These are phyloP conservation scores for Spongia lamella DNA, from an alignment of 37 sponge, comb jelly and placozoan genomes.

Conservation along the genomic window DNA sequence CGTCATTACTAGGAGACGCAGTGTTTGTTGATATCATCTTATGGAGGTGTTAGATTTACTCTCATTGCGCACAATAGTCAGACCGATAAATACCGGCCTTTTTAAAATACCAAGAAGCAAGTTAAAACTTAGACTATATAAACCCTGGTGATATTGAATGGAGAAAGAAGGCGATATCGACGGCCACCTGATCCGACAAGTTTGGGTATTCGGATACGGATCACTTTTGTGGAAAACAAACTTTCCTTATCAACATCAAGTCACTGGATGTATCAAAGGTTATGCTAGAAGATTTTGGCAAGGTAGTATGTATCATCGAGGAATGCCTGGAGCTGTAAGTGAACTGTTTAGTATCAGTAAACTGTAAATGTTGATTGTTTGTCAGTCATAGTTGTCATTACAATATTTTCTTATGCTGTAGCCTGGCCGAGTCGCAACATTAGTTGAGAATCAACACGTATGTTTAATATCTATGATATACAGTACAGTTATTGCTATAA, in stretches of 20 bases:
- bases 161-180: neutral
- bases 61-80: too few species aligned
- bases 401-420: slow-evolving; percentile 20
- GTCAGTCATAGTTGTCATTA: too few species aligned
- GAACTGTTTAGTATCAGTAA: neutral
- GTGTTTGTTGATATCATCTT: too few species aligned
- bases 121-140: too few species aligned
- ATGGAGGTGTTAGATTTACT: too few species aligned
- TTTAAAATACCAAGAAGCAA: too few species aligned
- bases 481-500: too few species aligned
- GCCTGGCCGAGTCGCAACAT: slow-evolving; percentile 94
- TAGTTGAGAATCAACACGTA: slow-evolving; percentile 60
- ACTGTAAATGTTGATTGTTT: neutral
- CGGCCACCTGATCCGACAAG: too few species aligned
- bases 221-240: slow-evolving; percentile 90
- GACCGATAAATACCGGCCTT: too few species aligned
- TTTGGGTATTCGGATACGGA: slow-evolving; percentile 99
- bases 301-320: slow-evolving; percentile 90
- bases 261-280: slow-evolving; percentile 81
- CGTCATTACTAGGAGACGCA: too few species aligned
- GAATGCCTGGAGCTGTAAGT: slow-evolving; percentile 81
- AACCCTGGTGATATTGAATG: too few species aligned
- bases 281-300: slow-evolving; percentile 94
- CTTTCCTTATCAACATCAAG: slow-evolving; percentile 68
- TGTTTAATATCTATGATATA: too few species aligned